These are phyloP conservation scores for Falco rusticolus DNA, from an alignment of 2,797 vertebrate species.

Conservation along the genomic window DNA sequence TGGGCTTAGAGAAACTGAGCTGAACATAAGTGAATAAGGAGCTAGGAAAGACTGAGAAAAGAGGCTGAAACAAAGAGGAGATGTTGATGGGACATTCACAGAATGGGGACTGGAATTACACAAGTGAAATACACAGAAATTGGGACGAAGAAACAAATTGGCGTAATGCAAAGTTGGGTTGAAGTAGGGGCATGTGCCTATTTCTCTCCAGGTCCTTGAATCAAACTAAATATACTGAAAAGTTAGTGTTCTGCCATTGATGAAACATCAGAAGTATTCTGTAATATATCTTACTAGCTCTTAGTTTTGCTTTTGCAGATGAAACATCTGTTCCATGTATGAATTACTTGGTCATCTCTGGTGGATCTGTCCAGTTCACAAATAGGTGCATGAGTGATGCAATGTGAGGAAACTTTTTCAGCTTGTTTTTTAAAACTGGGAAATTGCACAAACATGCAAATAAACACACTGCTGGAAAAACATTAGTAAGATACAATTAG, in stretches of 20 bases:
- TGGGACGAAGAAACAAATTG: background rate
- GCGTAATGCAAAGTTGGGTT: background rate
- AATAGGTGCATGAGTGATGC: background rate
- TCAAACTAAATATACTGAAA: background rate
- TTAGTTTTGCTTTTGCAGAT: background rate
- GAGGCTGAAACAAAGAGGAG: background rate
- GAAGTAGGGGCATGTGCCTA: rapidly evolving
- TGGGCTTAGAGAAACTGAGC: background rate
- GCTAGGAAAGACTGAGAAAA: background rate
- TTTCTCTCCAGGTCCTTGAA: background rate
- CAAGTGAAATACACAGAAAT: background rate
- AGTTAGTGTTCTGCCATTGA: background rate
- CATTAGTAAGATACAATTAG: background rate
- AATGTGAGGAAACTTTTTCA: background rate
- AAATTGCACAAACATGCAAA: background rate
- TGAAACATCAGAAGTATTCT: background rate
- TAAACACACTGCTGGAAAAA: background rate
- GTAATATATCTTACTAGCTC: background rate
- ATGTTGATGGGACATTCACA: rapidly evolving
- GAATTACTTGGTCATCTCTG: background rate
- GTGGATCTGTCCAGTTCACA: background rate
- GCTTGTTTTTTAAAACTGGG: background rate
- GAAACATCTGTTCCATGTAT: background rate
- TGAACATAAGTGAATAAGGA: background rate
- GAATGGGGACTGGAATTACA: background rate